Evolutionary conservation across 2,113 vertebrate genomes (phyloP).

Genomic region (Campylorhamphus procurvoides): DNA sequence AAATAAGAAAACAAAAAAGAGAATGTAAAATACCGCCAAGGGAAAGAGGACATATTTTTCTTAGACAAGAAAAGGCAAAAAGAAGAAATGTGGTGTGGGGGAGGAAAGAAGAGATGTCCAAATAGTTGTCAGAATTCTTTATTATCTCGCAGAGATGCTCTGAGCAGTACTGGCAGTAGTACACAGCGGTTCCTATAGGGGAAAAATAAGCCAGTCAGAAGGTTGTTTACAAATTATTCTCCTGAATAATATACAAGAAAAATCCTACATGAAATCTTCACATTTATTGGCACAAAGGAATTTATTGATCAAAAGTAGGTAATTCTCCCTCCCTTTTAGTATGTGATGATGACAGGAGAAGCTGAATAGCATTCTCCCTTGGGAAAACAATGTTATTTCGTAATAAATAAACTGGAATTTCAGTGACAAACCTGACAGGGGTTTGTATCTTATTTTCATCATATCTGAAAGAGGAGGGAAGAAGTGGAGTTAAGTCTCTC

Average conservation of each 20-base stretch:
- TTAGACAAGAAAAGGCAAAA: background rate
- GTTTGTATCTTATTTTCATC: slow-evolving; percentile 56
- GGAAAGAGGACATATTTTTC: background rate
- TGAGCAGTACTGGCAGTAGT: background rate
- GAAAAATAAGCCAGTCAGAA: background rate
- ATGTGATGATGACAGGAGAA: slow-evolving; percentile 2
- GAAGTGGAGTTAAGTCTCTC: background rate
- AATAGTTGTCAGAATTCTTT: slow-evolving; percentile 21
- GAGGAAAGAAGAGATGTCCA: background rate
- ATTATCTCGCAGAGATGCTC: background rate
- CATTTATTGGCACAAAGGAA: background rate
- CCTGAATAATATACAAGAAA: slow-evolving; percentile 17
- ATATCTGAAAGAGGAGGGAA: background rate
- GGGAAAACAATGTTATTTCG: slow-evolving; percentile 45
- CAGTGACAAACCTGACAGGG: slow-evolving; percentile 27
- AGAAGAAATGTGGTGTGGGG: background rate
- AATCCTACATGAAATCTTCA: slow-evolving; percentile 6
- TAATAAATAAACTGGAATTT: slow-evolving; percentile 65
- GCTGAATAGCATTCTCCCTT: slow-evolving; percentile 14
- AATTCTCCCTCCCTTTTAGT: background rate
- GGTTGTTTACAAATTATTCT: slow-evolving; percentile 30
- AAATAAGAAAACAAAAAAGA: background rate
- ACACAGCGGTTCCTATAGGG: background rate
- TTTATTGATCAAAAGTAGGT: slow-evolving; percentile 20
- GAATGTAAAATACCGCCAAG: background rate